Evolutionary conservation across 1,140 invertebrate genomes (phyloP).

Genomic region (Leptonema lineaticorne): DNA sequence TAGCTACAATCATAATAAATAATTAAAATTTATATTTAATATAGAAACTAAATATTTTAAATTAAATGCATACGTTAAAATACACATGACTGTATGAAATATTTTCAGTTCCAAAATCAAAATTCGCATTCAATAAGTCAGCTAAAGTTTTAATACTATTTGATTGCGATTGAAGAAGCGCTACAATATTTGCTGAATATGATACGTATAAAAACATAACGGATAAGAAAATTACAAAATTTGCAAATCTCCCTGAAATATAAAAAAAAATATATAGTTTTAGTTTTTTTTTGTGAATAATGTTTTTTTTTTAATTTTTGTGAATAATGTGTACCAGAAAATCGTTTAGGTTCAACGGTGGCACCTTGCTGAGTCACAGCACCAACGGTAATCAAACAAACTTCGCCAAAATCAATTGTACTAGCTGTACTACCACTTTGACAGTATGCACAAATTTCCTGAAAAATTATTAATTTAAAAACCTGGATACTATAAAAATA

Average conservation of each 20-base stretch:
- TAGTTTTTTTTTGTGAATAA: no score
- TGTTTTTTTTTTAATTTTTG: no score
- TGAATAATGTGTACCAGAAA: no score
- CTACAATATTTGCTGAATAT: conserved; percentile 68
- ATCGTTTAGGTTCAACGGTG: conserved; percentile 50
- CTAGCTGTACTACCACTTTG: not conserved
- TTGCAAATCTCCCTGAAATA: conserved; percentile 55
- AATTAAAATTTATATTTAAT: not conserved
- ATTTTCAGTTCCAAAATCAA: conserved; percentile 54
- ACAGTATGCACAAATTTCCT: conserved; percentile 16
- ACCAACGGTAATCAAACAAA: conserved; percentile 53
- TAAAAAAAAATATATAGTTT: no score
- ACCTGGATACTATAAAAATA: not conserved
- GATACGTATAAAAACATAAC: conserved; percentile 55
- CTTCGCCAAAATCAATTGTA: conserved; percentile 47
- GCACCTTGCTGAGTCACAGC: conserved; percentile 59
- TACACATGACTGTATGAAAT: conserved; percentile 56
- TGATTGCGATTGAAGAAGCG: conserved; percentile 63
- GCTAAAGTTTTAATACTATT: conserved; percentile 58
- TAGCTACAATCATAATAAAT: conserved; percentile 52
- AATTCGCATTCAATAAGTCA: conserved; percentile 57
- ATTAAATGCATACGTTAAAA: conserved; percentile 53
- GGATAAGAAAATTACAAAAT: conserved; percentile 55
- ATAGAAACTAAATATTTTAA: not conserved
- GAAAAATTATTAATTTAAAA: no score